Evolutionary conservation across 1,140 invertebrate species (phyloP), one percentile per base, ranked within the genome.

Genomic region (Meloidogyne exigua): DNA sequence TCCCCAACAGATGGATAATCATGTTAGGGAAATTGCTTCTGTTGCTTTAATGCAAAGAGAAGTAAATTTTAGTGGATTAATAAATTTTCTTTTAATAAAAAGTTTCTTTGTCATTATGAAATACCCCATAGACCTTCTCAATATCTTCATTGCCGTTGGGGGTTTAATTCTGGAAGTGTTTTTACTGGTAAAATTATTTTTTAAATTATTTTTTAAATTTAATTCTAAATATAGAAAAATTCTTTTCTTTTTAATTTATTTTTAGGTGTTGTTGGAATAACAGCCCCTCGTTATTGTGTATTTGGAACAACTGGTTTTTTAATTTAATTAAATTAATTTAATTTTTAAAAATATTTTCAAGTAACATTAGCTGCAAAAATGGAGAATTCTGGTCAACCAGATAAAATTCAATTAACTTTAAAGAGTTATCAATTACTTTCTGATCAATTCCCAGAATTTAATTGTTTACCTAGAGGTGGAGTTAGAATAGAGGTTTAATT

Each of bases 261-360:
- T 76, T 32, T 26, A 68, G 76, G 77, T 4, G 80, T 81, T 57
- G 82, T 82, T 57, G 81, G 81, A 21, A 70, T 82, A 26, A 82
- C 82, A 18, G 83, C 82, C 10, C 81, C 81, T 36, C 74, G 81
- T 57, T 82, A 84, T 42, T 82, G 81, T 65, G 81, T 82, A n/a
- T 82, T 82, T 68, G 81, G 81, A 7, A 64, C 81, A 64, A 82
- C 81, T 26, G 49, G 49, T 57, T 77, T 25, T 21, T 2, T 67
- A 73, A 26, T 9, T 23, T 21, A 68, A 65, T 57, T 57, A n/a
- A n/a, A 18, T 7, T 57, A 18, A n/a, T 7, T 44, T 15, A 15
- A 15, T 44, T 2, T 18, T 44, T 15, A 15, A 15, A 21, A 65
- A 4, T 26, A 25, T 26, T 69, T 76, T 63, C 12, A 79, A 69